phyloP scores from a whole-genome alignment of 2,888 invertebrate species.

The Globia sparganii region DNA sequence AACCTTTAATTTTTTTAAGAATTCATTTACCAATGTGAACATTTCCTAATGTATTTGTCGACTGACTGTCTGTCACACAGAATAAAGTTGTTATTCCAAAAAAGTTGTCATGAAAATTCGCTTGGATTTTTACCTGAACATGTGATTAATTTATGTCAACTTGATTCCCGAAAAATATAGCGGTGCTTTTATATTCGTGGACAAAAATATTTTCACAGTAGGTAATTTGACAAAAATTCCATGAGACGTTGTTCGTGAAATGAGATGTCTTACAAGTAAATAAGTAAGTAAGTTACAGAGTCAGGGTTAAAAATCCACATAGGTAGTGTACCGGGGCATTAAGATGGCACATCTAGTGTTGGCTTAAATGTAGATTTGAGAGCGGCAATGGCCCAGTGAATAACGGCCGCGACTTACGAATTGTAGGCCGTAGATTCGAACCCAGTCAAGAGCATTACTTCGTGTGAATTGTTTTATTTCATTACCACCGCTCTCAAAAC shows the following conservation, averaged over 20 bases:
- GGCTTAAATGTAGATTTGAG: not conserved
- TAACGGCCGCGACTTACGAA: no score
- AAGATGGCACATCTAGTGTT: not conserved
- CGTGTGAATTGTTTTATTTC: no score
- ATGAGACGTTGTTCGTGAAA: not conserved
- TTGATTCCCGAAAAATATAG: slow-evolving; percentile 28
- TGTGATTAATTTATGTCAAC: slow-evolving; percentile 50
- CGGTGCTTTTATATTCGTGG: not conserved
- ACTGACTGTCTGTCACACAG: not conserved
- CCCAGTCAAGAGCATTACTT: no score
- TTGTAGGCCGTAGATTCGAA: no score
- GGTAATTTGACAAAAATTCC: not conserved
- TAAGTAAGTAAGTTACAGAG: no score
- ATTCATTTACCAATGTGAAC: not conserved
- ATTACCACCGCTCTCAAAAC: no score
- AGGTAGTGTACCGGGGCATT: not conserved
- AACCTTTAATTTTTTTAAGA: not conserved
- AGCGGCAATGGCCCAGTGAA: no score
- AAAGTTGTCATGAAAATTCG: slow-evolving; percentile 22
- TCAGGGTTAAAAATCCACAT: not conserved
- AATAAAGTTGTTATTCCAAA: slow-evolving; percentile 23
- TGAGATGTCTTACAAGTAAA: not conserved
- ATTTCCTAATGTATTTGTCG: not conserved
- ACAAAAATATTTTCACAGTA: slow-evolving; percentile 11
- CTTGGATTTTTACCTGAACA: slow-evolving; percentile 25